These are phyloP conservation scores for Zalophus californianus DNA, from an alignment of 2,797 vertebrate genomes.

Conservation along the genomic window DNA sequence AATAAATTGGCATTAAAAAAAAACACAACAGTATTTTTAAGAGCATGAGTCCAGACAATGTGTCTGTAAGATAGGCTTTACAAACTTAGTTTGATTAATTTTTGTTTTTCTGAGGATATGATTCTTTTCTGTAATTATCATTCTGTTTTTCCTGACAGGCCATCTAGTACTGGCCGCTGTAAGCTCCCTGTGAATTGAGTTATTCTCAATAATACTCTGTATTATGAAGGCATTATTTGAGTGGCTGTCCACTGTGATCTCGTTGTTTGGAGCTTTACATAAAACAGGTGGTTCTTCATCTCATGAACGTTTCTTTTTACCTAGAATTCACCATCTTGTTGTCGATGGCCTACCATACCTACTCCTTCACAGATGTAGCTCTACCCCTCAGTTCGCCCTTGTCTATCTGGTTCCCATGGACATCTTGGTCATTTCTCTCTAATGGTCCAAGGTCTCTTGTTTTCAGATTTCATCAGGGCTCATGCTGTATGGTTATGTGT, in stretches of 20 bases:
- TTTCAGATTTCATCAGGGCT: neutral
- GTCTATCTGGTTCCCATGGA: neutral
- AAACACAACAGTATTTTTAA: neutral
- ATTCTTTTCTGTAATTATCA: constrained; percentile 78
- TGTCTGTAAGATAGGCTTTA: constrained; percentile 76
- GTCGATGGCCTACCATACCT: neutral
- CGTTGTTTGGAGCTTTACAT: constrained; percentile 75
- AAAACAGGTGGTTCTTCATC: constrained; percentile 79
- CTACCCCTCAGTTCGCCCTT: rapidly evolving
- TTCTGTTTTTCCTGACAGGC: constrained; percentile 78
- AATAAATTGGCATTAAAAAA: constrained; percentile 54
- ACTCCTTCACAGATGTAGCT: neutral
- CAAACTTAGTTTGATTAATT: constrained; percentile 78
- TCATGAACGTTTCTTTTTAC: constrained; percentile 61
- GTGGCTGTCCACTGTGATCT: constrained; percentile 81
- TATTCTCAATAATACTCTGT: constrained; percentile 80
- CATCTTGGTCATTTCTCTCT: neutral
- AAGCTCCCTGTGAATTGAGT: constrained; percentile 81
- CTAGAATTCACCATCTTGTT: constrained; percentile 21
- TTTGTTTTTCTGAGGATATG: constrained; percentile 78
- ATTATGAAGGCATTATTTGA: constrained; percentile 77
- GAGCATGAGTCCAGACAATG: constrained; percentile 68
- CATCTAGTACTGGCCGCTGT: constrained; percentile 67
- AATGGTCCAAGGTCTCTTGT: neutral
- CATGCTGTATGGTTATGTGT: neutral